Base-by-base conservation (phyloP, 1,140 invertebrate species). In the Drosophila suzukii region DNA sequence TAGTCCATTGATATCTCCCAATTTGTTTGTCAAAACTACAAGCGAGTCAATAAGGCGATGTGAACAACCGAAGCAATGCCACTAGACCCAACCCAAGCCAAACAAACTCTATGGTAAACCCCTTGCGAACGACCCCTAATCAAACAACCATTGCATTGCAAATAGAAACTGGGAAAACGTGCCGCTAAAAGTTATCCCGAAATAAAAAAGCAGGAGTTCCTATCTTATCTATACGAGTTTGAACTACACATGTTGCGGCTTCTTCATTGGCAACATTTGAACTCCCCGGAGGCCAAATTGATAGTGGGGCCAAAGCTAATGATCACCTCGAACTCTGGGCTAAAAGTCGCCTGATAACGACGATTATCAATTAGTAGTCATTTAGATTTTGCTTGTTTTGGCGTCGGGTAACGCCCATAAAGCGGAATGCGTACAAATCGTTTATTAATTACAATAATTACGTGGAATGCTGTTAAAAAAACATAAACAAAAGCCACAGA, bases 381-480 rank as follows among this genome's bases (percentile, higher is more conserved):
- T 57, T 53, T 62, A 24, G 32, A 30, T 72, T 59, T 41, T 47
- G 49, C 24, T 70, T 51, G 55, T 78, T 43, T 54, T 59, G 51
- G 32, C 34, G 39, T 8, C 27, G 54, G 38, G n/a, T 44, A 39
- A 51, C 58, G 54, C 57, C 49, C 73, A 71, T 72, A 76, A 81
- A 74, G 30, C 30, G 71, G 54, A 81, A 67, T 77, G 67, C 78
- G 73, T 77, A 82, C 79, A 81, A 82, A 82, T 82, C 63, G 80
- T 75, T 83, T 65, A 78, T 72, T 83, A 83, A 82, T 82, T 82
- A 63, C 70, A 78, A 61, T 75, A 82, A 82, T 83, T 82, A 83
- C 59, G 30, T 39, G 74, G 59, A 78, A 74, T 70, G 55, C 59
- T 59, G 56, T 62, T 75, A 58, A 62, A 71, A 71, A 61, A 54